Percentiles rank a stretch among this genome's conserved stretches.
phyloP scores from a whole-genome alignment of 2,113 vertebrate genomes.

The Pantherophis guttatus region DNA sequence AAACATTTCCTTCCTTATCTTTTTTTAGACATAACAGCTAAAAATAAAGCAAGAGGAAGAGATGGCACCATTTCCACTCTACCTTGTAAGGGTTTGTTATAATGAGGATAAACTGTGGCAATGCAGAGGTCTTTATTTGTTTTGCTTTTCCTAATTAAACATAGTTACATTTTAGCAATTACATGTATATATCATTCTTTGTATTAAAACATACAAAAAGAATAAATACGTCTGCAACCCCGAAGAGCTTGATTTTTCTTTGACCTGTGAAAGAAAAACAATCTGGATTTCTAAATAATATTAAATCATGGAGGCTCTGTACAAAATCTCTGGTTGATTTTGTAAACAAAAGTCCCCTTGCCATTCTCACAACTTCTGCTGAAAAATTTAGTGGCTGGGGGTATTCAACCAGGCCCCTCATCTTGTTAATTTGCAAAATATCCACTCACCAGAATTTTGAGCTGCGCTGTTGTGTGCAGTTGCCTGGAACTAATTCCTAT shows the following conservation, averaged over 20 bases:
- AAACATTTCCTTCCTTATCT: background rate
- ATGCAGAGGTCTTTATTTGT: background rate
- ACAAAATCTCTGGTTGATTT: background rate
- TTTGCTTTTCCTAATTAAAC: background rate
- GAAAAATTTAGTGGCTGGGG: background rate
- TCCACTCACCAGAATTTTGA: background rate
- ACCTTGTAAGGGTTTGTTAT: background rate
- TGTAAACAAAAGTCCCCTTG: background rate
- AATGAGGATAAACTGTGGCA: background rate
- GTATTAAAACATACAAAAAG: background rate
- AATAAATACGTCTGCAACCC: background rate
- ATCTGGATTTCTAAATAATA: background rate
- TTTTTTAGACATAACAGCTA: background rate
- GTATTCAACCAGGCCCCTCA: background rate
- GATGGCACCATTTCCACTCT: background rate
- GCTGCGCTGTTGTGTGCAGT: background rate
- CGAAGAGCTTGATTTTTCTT: background rate
- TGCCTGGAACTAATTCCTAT: background rate
- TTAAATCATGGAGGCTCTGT: background rate
- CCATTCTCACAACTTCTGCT: background rate
- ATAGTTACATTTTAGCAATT: background rate
- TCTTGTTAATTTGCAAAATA: background rate
- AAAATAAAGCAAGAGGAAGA: background rate
- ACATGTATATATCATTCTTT: background rate
- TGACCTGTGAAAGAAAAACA: background rate